These are phyloP conservation scores for Columba guinea DNA, from an alignment of 2,797 vertebrate genomes.

Conservation along the genomic window DNA sequence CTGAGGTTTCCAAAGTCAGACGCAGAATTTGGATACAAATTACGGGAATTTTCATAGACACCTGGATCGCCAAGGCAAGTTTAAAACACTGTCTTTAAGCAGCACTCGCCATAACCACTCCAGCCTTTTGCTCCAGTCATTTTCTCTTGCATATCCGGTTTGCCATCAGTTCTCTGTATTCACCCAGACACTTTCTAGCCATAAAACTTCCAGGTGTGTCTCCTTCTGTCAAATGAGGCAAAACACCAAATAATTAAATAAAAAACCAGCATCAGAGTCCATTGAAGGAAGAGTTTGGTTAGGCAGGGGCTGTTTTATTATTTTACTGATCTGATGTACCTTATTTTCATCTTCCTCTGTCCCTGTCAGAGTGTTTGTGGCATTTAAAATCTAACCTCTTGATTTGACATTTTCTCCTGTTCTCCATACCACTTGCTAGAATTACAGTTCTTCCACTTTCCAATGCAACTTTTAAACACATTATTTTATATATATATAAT, in stretches of 20 bases:
- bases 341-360: slow-evolving; percentile 40
- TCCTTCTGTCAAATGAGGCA: neutral
- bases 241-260: slow-evolving; percentile 13
- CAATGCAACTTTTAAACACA: neutral
- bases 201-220: neutral
- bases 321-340: neutral
- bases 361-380: slow-evolving; percentile 12
- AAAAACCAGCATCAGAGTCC: neutral
- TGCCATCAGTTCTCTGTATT: neutral
- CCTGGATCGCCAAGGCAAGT: neutral
- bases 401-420: slow-evolving; percentile 43
- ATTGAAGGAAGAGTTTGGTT: neutral
- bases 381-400: slow-evolving; percentile 50
- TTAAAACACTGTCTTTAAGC: neutral
- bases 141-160: neutral
- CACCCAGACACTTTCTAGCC: neutral
- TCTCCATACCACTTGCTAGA: slow-evolving; percentile 13
- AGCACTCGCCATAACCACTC: neutral
- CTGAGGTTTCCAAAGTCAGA: neutral
- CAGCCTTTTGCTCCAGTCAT: neutral
- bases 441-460: slow-evolving; percentile 48
- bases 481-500: neutral
- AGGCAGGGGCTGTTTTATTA: neutral
- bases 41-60: neutral
- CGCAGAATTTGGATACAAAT: neutral